Percentiles rank a stretch among this genome's conserved stretches.
phyloP scores from a whole-genome alignment of 2,797 vertebrate species.

The Discoglossus pictus region DNA sequence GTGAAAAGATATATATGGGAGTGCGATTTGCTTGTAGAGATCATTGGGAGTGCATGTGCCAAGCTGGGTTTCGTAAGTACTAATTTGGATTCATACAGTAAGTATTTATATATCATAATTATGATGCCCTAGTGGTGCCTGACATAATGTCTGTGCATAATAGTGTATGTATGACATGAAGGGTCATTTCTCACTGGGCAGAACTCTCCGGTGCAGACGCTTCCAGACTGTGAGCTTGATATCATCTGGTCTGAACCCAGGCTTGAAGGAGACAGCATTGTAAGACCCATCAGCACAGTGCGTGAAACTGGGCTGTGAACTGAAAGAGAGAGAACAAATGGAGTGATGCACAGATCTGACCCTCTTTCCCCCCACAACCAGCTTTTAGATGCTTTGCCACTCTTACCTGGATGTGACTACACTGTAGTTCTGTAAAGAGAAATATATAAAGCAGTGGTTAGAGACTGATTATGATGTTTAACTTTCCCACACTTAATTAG shows the following conservation, averaged over 20 bases:
- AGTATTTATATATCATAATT: too few relatives aligned
- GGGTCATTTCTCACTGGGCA: slow-evolving; percentile 68
- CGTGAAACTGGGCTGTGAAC: slow-evolving; percentile 65
- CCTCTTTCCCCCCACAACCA: not conserved
- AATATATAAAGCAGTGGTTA: slow-evolving; percentile 8
- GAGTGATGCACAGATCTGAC: not conserved
- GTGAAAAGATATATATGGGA: too few relatives aligned
- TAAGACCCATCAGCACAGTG: slow-evolving; percentile 67
- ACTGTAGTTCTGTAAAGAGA: slow-evolving; percentile 37
- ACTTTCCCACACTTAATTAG: too few relatives aligned
- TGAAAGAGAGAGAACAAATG: not conserved
- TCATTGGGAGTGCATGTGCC: too few relatives aligned
- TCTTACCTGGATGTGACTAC: slow-evolving; percentile 22
- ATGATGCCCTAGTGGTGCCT: too few relatives aligned
- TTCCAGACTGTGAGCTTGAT: slow-evolving; percentile 84
- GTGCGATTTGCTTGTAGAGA: too few relatives aligned
- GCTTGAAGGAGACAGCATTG: slow-evolving; percentile 77
- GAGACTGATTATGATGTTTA: too few relatives aligned
- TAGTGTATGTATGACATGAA: accelerated
- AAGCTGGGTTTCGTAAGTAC: too few relatives aligned
- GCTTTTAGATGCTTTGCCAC: not conserved
- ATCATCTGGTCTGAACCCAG: slow-evolving; percentile 79
- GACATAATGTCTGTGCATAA: accelerated
- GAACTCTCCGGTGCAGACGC: slow-evolving; percentile 74
- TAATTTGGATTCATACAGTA: too few relatives aligned